Evolutionary conservation across 2,113 vertebrate genomes (phyloP).

Genomic region (Pseudorasbora parva): DNA sequence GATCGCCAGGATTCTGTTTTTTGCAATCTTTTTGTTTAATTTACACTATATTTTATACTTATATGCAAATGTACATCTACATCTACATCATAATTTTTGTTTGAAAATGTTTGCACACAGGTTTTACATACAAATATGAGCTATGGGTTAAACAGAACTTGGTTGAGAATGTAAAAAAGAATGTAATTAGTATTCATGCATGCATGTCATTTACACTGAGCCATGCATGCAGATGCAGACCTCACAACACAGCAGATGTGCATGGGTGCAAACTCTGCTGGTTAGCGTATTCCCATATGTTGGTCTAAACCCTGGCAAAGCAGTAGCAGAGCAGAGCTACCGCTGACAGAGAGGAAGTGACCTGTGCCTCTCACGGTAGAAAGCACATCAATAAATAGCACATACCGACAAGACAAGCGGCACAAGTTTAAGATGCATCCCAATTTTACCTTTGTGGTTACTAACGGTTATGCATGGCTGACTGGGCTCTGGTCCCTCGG

Average conservation of each 20-base stretch:
- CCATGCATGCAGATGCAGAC: slow-evolving; percentile 5
- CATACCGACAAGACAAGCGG: slow-evolving; percentile 19
- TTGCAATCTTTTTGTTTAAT: background rate
- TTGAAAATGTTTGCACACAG: background rate
- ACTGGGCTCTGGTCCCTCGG: slow-evolving; percentile 73
- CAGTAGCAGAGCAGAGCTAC: slow-evolving; percentile 37
- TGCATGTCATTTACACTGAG: slow-evolving; percentile 21
- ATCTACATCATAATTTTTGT: background rate
- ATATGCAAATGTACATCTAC: background rate
- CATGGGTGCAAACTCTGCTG: background rate
- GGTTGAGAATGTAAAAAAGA: background rate
- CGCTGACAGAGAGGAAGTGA: background rate
- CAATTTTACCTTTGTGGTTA: slow-evolving; percentile 74
- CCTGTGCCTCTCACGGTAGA: background rate
- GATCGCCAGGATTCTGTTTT: background rate
- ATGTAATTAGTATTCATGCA: slow-evolving; percentile 16
- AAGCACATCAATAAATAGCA: slow-evolving; percentile 21
- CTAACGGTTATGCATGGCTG: slow-evolving; percentile 77
- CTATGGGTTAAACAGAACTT: background rate
- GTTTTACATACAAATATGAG: background rate
- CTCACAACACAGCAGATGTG: slow-evolving; percentile 11
- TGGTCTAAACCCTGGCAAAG: slow-evolving; percentile 36
- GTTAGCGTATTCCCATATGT: background rate
- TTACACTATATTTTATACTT: background rate
- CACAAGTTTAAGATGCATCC: slow-evolving; percentile 64